A percentile compares a stretch with the other conserved stretches of the same genome.
Evolutionary conservation across 2,797 vertebrate species (phyloP).

Genomic region (Nyctalus aviator): DNA sequence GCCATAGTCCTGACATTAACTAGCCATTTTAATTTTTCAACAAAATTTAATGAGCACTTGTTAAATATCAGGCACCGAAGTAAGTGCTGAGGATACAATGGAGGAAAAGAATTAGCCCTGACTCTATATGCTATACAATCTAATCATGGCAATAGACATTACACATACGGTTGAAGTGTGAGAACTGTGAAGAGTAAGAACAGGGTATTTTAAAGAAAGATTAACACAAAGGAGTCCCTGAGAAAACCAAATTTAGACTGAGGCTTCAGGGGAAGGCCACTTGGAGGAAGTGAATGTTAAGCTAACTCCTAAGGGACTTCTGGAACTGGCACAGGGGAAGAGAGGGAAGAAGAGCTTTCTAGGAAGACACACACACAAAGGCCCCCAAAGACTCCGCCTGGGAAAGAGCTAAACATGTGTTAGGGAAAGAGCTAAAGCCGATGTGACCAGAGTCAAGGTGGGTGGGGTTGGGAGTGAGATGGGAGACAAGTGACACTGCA

Average conservation of each 20-base stretch:
- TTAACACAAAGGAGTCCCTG: neutral
- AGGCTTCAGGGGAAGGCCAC: neutral
- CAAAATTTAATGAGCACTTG: conserved; percentile 53
- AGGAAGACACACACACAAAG: neutral
- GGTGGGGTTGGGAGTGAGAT: neutral
- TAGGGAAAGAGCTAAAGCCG: neutral
- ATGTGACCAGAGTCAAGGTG: neutral
- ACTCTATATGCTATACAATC: neutral
- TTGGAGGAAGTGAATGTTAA: neutral
- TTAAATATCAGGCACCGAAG: conserved; percentile 52
- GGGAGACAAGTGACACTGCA: neutral
- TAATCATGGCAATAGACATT: conserved; percentile 15
- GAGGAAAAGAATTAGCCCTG: conserved; percentile 10
- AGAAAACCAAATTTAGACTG: neutral
- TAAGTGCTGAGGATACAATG: conserved; percentile 22
- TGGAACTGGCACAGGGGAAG: neutral
- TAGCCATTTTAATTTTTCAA: conserved; percentile 68
- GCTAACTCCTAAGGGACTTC: neutral
- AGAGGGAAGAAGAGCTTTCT: neutral
- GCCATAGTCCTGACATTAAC: conserved; percentile 25
- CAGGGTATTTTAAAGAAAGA: neutral
- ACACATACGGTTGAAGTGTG: neutral
- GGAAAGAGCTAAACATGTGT: neutral
- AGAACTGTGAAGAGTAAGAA: conserved; percentile 43
- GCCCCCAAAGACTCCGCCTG: neutral